Base-by-base conservation (phyloP, 1,140 invertebrate genomes). In the Belonocnema kinseyi region DNA sequence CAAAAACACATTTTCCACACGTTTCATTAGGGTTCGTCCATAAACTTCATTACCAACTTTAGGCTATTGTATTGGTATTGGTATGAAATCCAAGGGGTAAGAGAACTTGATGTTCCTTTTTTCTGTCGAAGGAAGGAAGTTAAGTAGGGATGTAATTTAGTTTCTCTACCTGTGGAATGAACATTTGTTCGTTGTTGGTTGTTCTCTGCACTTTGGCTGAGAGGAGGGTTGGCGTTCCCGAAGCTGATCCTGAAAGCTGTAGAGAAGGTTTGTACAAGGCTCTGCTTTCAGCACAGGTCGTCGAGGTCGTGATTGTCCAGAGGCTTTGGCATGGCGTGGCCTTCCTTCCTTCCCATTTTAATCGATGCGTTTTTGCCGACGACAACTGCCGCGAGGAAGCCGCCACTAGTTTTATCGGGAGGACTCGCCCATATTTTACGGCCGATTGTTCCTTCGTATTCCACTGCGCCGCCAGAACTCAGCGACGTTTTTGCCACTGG, bases 231-330 rank as follows among this genome's bases (percentile, higher is more conserved):
- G 61, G 61, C 33, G 61, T 66, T 66, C 61, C 14, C 61, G 61
- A n/a, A 66, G 26, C 26, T 16, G 40, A 40, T 66, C 26, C 13
- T 66, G 26, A 66, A 66, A 33, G 61, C 61, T 40, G 72, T 77
- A 58, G 77, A 75, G 79, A 79, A 79, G 80, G 87, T 87, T 87
- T 86, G 85, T 89, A 89, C 88, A 90, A 88, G 88, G 88, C 82
- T 90, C 88, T 89, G 88, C 88, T 90, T 83, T 90, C 88, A 90
- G 81, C 71, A 40, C 75, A 83, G 88, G 88, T 89, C 89, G 85
- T 71, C 77, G 88, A 83, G 88, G 89, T 89, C 88, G 87, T 84
- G 89, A 88, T 88, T 88, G 86, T 86, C 82, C 83, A 84, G 78
- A 76, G 82, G 80, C 80, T 80, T 84, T 79, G 82, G 81, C 82